Conservation (phyloP, 2,113 vertebrate species). For the Festucalex cinctus region DNA sequence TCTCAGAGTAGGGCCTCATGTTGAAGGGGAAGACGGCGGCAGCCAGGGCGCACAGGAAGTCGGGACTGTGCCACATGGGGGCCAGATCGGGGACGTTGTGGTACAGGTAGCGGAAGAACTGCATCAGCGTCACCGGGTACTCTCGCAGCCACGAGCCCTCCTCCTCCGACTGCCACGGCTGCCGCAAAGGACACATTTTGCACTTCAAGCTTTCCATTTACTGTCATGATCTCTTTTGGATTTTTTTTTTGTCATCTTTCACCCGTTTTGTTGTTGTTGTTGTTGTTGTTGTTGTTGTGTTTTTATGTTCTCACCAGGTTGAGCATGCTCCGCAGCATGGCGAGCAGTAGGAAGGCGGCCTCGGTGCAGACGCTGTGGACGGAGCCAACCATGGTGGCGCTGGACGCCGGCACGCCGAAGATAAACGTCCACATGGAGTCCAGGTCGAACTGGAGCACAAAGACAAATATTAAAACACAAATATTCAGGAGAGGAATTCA, state of each 20-base stretch:
- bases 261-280: too few species aligned
- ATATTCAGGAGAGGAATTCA: not conserved
- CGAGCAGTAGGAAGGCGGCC: conserved; percentile 88
- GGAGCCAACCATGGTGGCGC: conserved; percentile 84
- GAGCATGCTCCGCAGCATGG: conserved; percentile 97
- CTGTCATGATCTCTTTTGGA: too few species aligned
- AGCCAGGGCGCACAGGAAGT: conserved; percentile 91
- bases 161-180: conserved; percentile 99
- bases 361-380: conserved; percentile 92
- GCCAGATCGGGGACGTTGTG: conserved; percentile 92
- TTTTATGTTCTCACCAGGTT: conserved; percentile 83
- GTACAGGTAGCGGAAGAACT: conserved; percentile 97
- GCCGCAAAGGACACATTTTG: not conserved
- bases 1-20: conserved; percentile 95
- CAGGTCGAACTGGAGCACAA: conserved; percentile 85
- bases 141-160: conserved; percentile 97
- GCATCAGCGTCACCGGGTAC: conserved; percentile 96
- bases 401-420: conserved; percentile 93
- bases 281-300: too few species aligned
- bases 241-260: too few species aligned
- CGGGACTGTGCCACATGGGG: conserved; percentile 93
- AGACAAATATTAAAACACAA: not conserved
- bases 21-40: conserved; percentile 96
- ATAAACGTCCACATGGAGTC: conserved; percentile 98
- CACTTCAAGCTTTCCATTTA: too few species aligned